Base-by-base conservation (phyloP, 2,113 vertebrate species). In the Tragelaphus buxtoni region DNA sequence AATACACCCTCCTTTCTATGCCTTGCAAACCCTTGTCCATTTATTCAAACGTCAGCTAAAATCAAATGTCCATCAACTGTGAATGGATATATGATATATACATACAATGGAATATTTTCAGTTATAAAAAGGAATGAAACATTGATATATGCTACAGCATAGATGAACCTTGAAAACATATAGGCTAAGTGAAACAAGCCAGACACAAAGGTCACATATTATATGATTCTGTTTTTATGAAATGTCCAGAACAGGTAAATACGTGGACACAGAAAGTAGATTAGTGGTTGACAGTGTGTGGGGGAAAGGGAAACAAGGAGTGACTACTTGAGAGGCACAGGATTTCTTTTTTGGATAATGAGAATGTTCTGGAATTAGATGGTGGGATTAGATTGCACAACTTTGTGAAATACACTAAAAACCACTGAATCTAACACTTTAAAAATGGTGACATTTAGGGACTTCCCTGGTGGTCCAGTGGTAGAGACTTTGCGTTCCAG, bases 21-120 rank as follows among this genome's bases (percentile, higher is more conserved):
- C 30, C 45, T 47, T 51, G 72, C 7, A 87, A 89, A 81, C 87
- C 58, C 13, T 26, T 74, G 58, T 63, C 26, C 69, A 39, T 39
- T 83, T 49, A 88, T 79, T 95, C 74, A 85, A 92, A 97, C 76
- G 39, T 20, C 56, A 76, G 39, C 58, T 79, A 45, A 94, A 95
- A 65, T 26, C 49, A 72, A 91, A 83, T 24, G 39, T n/a, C 61
- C 61, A 90, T 42, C 47, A 90, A 65, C 22, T 26, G 9, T 39
- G 60, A 93, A 90, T 56, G 26, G 55, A 39, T 39, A 53, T 45
- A 55, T 42, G 11, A 28, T 18, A 14, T 35, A 30, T 24, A 39
- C 42, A 35, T 12, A 32, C 22, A 69, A 32, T 30, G 49, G 65
- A 93, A 30, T 77, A 77, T 65, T 87, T 56, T 63, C 3, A 30